Evolutionary conservation across 2,888 invertebrate species (phyloP), one percentile per base, ranked within the genome.

Genomic region (Pocota personata): DNA sequence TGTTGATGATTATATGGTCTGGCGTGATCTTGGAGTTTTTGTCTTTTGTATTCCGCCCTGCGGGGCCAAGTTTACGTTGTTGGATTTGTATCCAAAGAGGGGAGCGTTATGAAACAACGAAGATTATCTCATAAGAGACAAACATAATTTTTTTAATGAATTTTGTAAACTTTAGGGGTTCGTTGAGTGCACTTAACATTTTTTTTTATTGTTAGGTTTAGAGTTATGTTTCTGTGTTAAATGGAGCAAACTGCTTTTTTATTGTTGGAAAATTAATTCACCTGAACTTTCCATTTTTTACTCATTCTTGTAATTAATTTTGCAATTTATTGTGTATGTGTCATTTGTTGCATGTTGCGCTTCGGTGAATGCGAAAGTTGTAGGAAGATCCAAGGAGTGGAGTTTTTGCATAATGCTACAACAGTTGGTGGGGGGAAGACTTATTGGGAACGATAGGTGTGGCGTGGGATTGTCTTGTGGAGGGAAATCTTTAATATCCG

Each of bases 291-390:
- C 67, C 76, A 76, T 69, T 82, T 55, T 30, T n/a, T 66, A 12
- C 27, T 19, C 14, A 21, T 50, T 64, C 0, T 46, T 8, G 30
- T 55, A 58, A 75, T 75, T 71, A 76, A 57, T 72, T 82, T 82
- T 19, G 77, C 66, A 77, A 77, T 72, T 16, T 19, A 52, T 43
- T 30, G 21, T 73, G 73, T 60, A 10, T 60, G 69, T 75, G 71
- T 66, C 32, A 67, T 64, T 71, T 69, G 64, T 40, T 69, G 69
- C 46, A 40, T 60, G 82, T 27, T 86, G 82, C 82, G 71, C 69
- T 72, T 82, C 14, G 66, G 12, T 77, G 52, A 82, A 55, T 80
- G 76, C 60, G 82, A 82, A 86, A 86, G 76, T 67, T 72, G 16
- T 16, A 46, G 60, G 43, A 58, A 64, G 60, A 50, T 14, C 48